phyloP scores from a whole-genome alignment of 2,888 invertebrate genomes.

The Drosophila barbarae region DNA sequence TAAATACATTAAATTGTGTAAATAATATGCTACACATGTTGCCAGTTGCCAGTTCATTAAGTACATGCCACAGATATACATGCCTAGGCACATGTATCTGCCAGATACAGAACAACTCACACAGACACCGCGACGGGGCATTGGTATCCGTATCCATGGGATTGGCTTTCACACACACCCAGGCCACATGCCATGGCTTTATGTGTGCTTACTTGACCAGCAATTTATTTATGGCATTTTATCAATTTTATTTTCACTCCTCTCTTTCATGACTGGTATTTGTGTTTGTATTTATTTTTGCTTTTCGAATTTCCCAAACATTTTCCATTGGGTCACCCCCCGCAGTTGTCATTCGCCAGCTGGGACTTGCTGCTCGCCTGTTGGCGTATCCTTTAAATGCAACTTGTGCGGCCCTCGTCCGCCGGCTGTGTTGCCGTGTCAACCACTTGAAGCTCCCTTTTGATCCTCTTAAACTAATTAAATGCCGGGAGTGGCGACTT shows the following conservation, averaged over 20 bases:
- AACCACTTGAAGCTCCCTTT: slow-evolving; percentile 47
- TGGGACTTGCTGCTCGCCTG: slow-evolving; percentile 70
- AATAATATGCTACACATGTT: slow-evolving; percentile 75
- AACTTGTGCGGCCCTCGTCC: slow-evolving; percentile 68
- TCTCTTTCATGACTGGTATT: slow-evolving; percentile 9
- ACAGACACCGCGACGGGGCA: slow-evolving; percentile 5
- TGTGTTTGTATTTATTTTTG: slow-evolving; percentile 7
- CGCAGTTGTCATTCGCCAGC: slow-evolving; percentile 8
- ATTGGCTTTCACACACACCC: slow-evolving; percentile 10
- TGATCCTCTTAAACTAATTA: slow-evolving; percentile 72
- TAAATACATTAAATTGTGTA: slow-evolving; percentile 75
- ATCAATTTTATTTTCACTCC: slow-evolving; percentile 44
- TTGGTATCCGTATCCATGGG: slow-evolving; percentile 9
- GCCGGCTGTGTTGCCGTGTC: slow-evolving; percentile 16
- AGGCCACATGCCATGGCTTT: slow-evolving; percentile 16
- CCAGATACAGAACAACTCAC: slow-evolving; percentile 38
- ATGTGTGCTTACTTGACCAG: slow-evolving; percentile 61
- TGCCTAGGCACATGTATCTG: slow-evolving; percentile 54
- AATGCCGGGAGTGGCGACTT: slow-evolving; percentile 43
- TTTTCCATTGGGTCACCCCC: not conserved
- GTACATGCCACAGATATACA: slow-evolving; percentile 72
- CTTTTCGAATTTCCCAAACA: slow-evolving; percentile 1
- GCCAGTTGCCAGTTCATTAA: slow-evolving; percentile 75
- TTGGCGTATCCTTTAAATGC: slow-evolving; percentile 77
- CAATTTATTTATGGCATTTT: slow-evolving; percentile 68